These are phyloP conservation scores for Crocodylus rhombifer DNA, from an alignment of 2,797 vertebrate species.

Conservation along the genomic window DNA sequence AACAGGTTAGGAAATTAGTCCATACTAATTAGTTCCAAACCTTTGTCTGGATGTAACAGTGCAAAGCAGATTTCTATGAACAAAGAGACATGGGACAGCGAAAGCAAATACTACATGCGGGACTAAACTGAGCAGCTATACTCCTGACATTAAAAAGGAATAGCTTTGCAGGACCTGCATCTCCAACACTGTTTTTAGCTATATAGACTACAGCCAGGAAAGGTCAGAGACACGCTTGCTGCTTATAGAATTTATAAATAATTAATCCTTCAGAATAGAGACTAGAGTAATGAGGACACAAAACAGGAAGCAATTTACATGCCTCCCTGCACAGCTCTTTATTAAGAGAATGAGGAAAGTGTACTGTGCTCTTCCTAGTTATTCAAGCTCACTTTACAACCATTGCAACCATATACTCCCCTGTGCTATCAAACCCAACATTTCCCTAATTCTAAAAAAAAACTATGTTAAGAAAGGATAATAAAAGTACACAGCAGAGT, in stretches of 20 bases:
- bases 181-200: neutral
- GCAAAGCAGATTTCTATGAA: neutral
- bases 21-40: neutral
- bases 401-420: neutral
- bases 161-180: neutral
- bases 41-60: constrained; percentile 30
- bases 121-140: neutral
- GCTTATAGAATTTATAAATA: constrained; percentile 6
- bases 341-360: neutral
- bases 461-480: rapidly evolving
- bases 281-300: constrained; percentile 8
- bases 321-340: neutral
- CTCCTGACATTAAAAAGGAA: neutral
- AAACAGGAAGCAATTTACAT: constrained; percentile 4
- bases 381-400: neutral
- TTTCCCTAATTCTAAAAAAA: constrained; percentile 32
- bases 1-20: constrained; percentile 21
- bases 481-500: neutral
- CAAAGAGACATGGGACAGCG: neutral
- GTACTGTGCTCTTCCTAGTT: neutral
- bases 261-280: constrained; percentile 18
- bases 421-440: neutral
- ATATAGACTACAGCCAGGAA: neutral
- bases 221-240: neutral
- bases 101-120: neutral